These are phyloP conservation scores for Vesta saturnalis DNA, from an alignment of 2,888 invertebrate species.

Conservation along the genomic window DNA sequence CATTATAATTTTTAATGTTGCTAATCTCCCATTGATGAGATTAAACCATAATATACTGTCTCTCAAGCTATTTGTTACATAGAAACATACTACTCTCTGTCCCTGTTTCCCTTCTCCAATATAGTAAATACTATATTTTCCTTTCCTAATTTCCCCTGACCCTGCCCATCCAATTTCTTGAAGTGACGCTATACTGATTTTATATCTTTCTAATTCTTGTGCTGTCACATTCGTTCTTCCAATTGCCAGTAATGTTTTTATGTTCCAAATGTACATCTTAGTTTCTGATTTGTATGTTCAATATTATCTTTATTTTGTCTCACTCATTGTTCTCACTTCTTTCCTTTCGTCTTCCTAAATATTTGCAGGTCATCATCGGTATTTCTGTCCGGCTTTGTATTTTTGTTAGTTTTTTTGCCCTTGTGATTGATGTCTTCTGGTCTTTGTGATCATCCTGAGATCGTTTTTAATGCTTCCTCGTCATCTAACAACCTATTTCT, in stretches of 20 bases:
- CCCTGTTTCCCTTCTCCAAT: not conserved
- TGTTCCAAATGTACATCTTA: not conserved
- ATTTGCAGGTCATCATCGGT: not conserved
- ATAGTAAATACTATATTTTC: conserved; percentile 1
- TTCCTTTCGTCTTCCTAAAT: not conserved
- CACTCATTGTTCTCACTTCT: no score
- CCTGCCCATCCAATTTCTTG: not conserved
- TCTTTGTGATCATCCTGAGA: no score
- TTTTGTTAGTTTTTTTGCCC: not conserved
- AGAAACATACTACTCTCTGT: not conserved
- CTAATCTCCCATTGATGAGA: no score
- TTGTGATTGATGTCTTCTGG: no score
- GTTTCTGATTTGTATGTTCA: not conserved
- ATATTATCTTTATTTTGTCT: not conserved
- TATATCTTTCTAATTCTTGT: no score
- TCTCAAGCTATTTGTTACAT: not conserved
- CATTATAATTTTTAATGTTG: no score
- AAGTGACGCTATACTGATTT: not conserved
- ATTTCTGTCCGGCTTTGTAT: no score
- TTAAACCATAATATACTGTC: not conserved
- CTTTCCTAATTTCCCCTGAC: not conserved
- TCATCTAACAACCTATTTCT: no score
- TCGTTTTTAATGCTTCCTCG: not conserved
- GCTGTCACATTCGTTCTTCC: no score
- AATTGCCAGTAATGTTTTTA: no score